Base-by-base conservation (phyloP, 53 echinoderm and acorn worm species). In the Luidia sarsii region DNA sequence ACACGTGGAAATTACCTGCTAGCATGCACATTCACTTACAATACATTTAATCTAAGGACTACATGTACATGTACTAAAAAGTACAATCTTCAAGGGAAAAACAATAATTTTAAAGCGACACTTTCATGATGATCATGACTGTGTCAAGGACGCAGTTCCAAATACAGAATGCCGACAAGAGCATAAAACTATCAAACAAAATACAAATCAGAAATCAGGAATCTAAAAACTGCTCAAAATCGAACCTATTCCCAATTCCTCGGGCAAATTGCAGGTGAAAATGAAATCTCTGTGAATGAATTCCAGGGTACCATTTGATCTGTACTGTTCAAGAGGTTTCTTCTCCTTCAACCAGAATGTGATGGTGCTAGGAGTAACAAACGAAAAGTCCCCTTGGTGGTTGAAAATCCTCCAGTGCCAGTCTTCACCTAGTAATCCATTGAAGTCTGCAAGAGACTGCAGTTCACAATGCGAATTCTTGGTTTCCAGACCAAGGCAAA, bases 51-150 rank as follows among this genome's bases (percentile, higher is more conserved):
- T n/a, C n/a, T n/a, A n/a, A n/a, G n/a, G n/a, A n/a, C n/a, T n/a
- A n/a, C n/a, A n/a, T n/a, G n/a, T n/a, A n/a, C n/a, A n/a, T n/a
- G 50, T 14, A 50, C 18, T n/a, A 50, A 9, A 45, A 7, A 45
- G 72, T 6, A 70, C 41, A 48, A 73, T 37, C 55, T 27, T 19
- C 48, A 56, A 36, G n/a, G 30, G 34, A 59, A 24, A 48, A 28
- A 7, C 67, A 46, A 57, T 39, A 88, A 46, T 82, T 74, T 28
- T 88, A 75, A 14, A 88, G 82, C 8, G 88, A 77, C 57, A 43
- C 41, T 46, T 77, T 88, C 59, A 67, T 77, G 6, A 15, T 56
- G 27, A 82, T 27, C 5, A 66, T 74, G 39, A 82, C 37, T 1
- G 83, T 82, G 3, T 29, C 62, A 33, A 82, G 87, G 41, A 41